Percentiles rank a stretch among this genome's conserved stretches.
These are phyloP conservation scores for Cydia pomonella DNA, from an alignment of 1,140 invertebrate species.

Conservation along the genomic window DNA sequence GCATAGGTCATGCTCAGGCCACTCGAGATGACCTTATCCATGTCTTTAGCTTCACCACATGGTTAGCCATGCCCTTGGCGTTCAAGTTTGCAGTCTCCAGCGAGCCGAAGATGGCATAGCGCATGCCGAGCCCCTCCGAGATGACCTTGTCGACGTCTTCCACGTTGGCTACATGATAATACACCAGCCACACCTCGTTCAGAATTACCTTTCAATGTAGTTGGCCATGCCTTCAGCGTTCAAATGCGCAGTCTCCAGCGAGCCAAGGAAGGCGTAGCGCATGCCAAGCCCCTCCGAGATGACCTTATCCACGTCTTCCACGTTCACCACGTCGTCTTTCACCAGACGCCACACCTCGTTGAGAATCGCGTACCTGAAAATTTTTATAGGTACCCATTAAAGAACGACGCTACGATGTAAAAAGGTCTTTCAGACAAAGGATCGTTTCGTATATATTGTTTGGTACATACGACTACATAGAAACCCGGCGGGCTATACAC, in stretches of 20 bases:
- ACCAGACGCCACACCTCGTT: conserved; percentile 96
- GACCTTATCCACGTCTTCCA: conserved; percentile 94
- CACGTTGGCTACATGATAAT: too few relatives aligned
- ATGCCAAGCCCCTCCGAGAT: conserved; percentile 97
- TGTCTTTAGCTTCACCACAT: too few relatives aligned
- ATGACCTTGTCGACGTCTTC: conserved; percentile 96
- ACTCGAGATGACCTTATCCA: too few relatives aligned
- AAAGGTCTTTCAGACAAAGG: too few relatives aligned
- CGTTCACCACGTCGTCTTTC: conserved; percentile 90
- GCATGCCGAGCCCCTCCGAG: conserved; percentile 95
- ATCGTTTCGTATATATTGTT: too few relatives aligned
- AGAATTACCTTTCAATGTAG: conserved; percentile 73
- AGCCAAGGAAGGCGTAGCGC: conserved; percentile 96
- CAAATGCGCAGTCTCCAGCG: conserved; percentile 96
- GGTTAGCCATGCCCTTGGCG: conserved; percentile 89
- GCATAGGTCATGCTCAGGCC: too few relatives aligned
- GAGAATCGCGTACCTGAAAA: conserved; percentile 92
- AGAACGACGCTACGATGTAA: not conserved
- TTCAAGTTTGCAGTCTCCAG: conserved; percentile 97
- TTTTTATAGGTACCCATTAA: conserved; percentile 31
- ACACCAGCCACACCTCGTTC: too few relatives aligned
- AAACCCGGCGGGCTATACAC: too few relatives aligned
- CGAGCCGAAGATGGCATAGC: conserved; percentile 97
- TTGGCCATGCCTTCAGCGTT: conserved; percentile 93
- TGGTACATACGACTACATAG: too few relatives aligned